Evolutionary conservation across 1,140 invertebrate genomes (phyloP), one percentile per base, ranked within the genome.

Genomic region (Anadara kagoshimensis): DNA sequence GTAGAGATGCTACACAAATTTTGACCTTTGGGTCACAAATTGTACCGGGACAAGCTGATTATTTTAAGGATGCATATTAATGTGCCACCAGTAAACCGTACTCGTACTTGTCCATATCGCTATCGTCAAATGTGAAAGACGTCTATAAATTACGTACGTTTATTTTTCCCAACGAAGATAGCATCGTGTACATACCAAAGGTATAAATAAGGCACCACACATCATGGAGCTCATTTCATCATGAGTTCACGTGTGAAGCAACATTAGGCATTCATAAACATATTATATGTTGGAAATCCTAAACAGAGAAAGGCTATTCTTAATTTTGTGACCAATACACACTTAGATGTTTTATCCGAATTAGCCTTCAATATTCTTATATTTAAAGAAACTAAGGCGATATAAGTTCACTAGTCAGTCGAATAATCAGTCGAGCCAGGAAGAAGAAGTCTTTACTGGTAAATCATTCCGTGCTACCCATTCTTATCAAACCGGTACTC

Each of bases 131-230:
- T 36, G 29, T 36, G 29, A 7, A 36, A 36, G 29, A 36, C 7
- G 29, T 36, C 29, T 36, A 36, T 36, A 36, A 36, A 36, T 36
- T 36, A 36, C 29, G 29, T 36, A 36, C 29, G n/a, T n/a, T n/a
- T n/a, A 65, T 69, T 8, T 69, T 75, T 7, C 67, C 73, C 11
- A 61, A 61, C 29, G 58, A 75, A 29, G 73, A 75, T 20, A 67
- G 57, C 26, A 56, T 58, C 20, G 66, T 75, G 29, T 69, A 65
- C 18, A 51, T 53, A 56, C 65, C 51, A 22, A 18, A 41, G 12
- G 20, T 68, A 45, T 67, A 67, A 68, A 64, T 63, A 54, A 49
- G 43, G 43, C 16, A 70, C 53, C 5, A 43, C n/a, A 11, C 53
- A 12, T 70, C n/a, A 43, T 11, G 24, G 1, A n/a, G 22, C 14